Base-by-base conservation (phyloP, 2,888 invertebrate genomes). In the Tetragnatha montana region DNA sequence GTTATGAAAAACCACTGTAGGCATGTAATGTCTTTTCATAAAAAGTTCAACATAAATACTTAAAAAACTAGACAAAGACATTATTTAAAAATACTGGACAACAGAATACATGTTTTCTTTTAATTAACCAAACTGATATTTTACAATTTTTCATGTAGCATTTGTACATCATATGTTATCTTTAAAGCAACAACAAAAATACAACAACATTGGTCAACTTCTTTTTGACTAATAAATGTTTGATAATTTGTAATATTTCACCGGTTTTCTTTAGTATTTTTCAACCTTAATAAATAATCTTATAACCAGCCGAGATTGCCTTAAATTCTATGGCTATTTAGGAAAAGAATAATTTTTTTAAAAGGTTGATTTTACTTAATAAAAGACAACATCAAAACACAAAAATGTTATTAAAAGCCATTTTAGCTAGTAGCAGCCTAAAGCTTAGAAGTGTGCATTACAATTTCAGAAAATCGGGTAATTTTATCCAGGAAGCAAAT, bases 401-500 rank as follows among this genome's bases (percentile, higher is more conserved):
- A 86, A 80, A 80, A 50, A 80, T 71, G 19, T 85, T 22, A 22
- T 70, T 86, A 21, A 86, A 86, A 86, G 74, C 80, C 73, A 35
- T 81, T 87, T 75, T 50, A 81, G 70, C 70, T 84, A 76, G 21
- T 82, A 74, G 68, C 80, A 81, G 80, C 35, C 35, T 35, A 35
- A 81, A n/a, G 51, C 60, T 69, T 81, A 49, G 74, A n/a, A 35
- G 12, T 22, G 68, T 68, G 75, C 87, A 87, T 81, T 74, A 81
- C 35, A 35, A 35, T 35, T 35, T 35, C 76, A 78, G 78, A 87
- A 81, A 81, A 81, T 87, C 10, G 69, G 8, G 10, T 22, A 68
- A 49, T 51, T 51, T n/a, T 21, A 68, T 76, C 76, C 76, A 75
- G 76, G 17, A 82, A 82, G 82, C 74, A 22, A 19, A 69, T 84